Base-by-base conservation (phyloP, 2,113 vertebrate genomes). In the Solea senegalensis region DNA sequence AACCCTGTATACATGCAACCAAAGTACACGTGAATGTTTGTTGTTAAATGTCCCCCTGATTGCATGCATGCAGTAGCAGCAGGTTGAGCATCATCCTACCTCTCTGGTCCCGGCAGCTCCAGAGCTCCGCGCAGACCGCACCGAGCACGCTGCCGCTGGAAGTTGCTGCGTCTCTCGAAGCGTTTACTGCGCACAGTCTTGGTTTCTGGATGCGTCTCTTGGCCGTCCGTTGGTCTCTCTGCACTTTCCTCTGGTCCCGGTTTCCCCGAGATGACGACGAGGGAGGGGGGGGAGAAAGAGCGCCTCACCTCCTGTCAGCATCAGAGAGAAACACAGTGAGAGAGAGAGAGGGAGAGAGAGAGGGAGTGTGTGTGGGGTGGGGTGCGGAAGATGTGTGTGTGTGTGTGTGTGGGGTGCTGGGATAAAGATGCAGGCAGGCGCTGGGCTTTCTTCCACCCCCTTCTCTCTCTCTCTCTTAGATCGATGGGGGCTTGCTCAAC, bases 261-360 rank as follows among this genome's bases (percentile, higher is more conserved):
- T 77, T 68, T 67, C 57, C 48, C 43, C 60, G 41, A 53, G 78
- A 85, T 78, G 43, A 51, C 15, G 70, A 65, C 16, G 45, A 16
- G 49, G 53, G 52, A 21, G 21, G 21, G 21, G 21, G 28, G 67
- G 60, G 49, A 66, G 46, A 62, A 34, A 50, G 51, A 53, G 9
- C 59, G 74, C 51, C 74, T 77, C 67, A 80, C 78, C 69, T 86
- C 78, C 81, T 71, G 65, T 82, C 68, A 74, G 65, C 83, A 84
- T 80, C 81, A 70, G 13, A 15, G 28, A 5, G 52, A 15, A 57
- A 7, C 13, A 28, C 13, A 28, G 53, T 13, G 65, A 8, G 45
- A 8, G 34, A 26, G 69, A 28, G 54, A 43, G 69, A 49, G 15
- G 40, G 65, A 27, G 48, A 15, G 65, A 27, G 56, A 5, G n/a